Percentiles rank a stretch among this genome's conserved stretches.
Conservation (phyloP, 2,113 vertebrate genomes). For the Formicarius rufipectus region DNA sequence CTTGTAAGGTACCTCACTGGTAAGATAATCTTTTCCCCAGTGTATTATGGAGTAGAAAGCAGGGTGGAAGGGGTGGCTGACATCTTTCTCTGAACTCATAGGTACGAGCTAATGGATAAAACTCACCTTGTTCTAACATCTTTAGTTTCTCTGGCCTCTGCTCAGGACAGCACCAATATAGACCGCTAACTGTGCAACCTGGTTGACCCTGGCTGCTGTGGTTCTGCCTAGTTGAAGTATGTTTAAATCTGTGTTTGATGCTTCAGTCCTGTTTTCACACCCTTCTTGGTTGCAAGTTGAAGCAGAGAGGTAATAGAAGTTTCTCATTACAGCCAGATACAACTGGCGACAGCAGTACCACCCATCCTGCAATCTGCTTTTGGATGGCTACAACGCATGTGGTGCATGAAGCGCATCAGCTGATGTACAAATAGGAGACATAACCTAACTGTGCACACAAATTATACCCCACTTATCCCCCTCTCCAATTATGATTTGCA, state of each 20-base stretch:
- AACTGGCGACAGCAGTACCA: not conserved
- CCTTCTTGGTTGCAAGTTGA: not conserved
- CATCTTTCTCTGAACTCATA: not conserved
- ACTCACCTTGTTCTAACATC: not conserved
- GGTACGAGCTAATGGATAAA: not conserved
- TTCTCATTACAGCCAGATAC: not conserved
- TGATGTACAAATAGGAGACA: not conserved
- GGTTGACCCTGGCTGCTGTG: not conserved
- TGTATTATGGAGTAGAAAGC: not conserved
- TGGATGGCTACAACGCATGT: rapidly evolving
- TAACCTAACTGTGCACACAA: not conserved
- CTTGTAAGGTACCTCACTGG: not conserved
- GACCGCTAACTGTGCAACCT: not conserved
- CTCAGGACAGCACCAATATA: not conserved
- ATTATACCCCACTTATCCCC: rapidly evolving
- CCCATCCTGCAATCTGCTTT: not conserved
- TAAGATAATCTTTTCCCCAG: rapidly evolving
- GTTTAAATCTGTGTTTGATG: not conserved
- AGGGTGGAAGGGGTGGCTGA: not conserved
- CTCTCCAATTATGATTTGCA: not conserved
- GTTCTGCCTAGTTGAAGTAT: not conserved
- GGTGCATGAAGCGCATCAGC: not conserved
- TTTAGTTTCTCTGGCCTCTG: not conserved
- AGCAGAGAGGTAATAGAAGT: not conserved
- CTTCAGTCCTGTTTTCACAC: not conserved